These are phyloP conservation scores for Podarcis cretensis DNA, from an alignment of 2,113 vertebrate genomes.

Conservation along the genomic window DNA sequence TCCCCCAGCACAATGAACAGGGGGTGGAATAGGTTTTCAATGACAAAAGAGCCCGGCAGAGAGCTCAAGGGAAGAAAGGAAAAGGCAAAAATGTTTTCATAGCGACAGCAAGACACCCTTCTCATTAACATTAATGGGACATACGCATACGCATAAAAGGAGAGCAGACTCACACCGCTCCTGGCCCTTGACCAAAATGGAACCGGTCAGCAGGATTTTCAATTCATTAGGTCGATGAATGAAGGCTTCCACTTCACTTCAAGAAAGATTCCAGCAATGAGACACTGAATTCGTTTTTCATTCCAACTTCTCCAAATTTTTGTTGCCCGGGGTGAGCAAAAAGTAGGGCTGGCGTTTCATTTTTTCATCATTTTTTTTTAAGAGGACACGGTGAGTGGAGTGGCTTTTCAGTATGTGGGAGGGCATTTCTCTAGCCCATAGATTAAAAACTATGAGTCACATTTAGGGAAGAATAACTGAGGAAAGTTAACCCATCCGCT, in stretches of 20 bases:
- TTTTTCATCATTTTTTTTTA: background rate
- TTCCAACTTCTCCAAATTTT: slow-evolving; percentile 33
- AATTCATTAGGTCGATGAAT: slow-evolving; percentile 27
- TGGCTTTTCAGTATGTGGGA: background rate
- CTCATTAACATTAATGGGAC: slow-evolving; percentile 33
- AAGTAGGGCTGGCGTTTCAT: background rate
- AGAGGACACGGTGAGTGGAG: background rate
- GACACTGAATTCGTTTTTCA: slow-evolving; percentile 30
- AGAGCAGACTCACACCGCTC: background rate
- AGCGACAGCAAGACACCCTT: slow-evolving; percentile 25
- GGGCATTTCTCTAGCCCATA: background rate
- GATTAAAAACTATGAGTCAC: background rate
- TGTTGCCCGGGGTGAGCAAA: slow-evolving; percentile 24
- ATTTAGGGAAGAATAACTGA: background rate
- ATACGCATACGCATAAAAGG: slow-evolving; percentile 31
- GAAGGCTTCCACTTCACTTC: slow-evolving; percentile 21
- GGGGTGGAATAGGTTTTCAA: background rate
- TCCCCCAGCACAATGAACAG: background rate
- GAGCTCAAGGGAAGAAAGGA: slow-evolving; percentile 32
- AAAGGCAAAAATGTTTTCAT: slow-evolving; percentile 32
- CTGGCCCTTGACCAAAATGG: slow-evolving; percentile 19
- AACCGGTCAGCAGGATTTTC: slow-evolving; percentile 11
- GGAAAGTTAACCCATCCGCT: background rate
- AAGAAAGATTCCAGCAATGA: slow-evolving; percentile 33
- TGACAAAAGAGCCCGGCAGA: slow-evolving; percentile 9